Base-by-base conservation (phyloP, 37 sponge, comb jelly and placozoan species). In the Amphimedon queenslandica region DNA sequence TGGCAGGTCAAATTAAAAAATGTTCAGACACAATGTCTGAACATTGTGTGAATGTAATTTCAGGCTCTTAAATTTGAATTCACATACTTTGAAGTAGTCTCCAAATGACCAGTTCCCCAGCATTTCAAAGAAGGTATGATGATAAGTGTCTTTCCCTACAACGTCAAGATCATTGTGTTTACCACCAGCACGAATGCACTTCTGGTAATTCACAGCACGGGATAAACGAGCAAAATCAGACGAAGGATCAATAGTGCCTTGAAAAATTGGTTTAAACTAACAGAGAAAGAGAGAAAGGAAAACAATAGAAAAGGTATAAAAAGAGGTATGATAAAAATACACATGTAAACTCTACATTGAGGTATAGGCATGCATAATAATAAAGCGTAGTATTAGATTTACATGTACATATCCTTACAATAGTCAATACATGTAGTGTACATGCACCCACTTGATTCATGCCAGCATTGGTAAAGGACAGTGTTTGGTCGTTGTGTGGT, bases 61-160 rank as follows among this genome's bases (percentile, higher is more conserved):
- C n/a, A n/a, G n/a, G n/a, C n/a, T n/a, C n/a, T n/a, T n/a, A n/a
- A n/a, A n/a, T n/a, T n/a, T 47, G 13, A 47, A 47, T 47, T 18
- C 8, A 47, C 53, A 18, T n/a, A 90, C 95, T 88, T 99, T 99
- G 74, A 99, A 99, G 60, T 80, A 99, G 34, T 99, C 96, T 38
- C 99, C 99, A 66, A 99, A 99, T 53, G 84, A 82, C 99, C 99
- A 99, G 71, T 87, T 99, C 1, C 99, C 99, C 29, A 99, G 70
- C 99, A 99, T 99, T 63, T 99, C 99, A 78, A 95, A 99, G 84
- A 99, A 99, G 30, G 99, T 99, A 79, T 99, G 99, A 66, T 99
- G 99, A 58, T 99, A 99, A 23, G 83, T 86, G 74, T 99, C 99
- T 61, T 99, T 99, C 2, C 99, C 99, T n/a, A 99, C 99, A 79